Percentiles rank a stretch among this genome's conserved stretches.
Conservation (phyloP, 2,797 vertebrate species). For the Adrianichthys oophorus region DNA sequence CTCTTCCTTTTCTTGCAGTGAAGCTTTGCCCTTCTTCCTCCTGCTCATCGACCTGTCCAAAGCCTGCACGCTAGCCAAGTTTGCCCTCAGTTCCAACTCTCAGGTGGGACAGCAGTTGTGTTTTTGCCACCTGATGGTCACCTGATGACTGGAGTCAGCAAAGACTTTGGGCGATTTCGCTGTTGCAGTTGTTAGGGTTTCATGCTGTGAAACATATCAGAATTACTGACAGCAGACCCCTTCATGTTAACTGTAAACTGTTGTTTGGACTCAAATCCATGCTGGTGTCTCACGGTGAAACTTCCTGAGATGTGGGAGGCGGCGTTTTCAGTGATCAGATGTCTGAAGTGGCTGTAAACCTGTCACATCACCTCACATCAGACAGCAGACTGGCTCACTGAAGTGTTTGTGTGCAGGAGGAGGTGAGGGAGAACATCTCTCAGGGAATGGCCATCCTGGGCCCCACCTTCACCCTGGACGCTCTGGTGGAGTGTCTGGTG, state of each 20-base stretch:
- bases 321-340: too few species aligned
- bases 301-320: too few species aligned
- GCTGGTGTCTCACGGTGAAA: too few species aligned
- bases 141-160: too few species aligned
- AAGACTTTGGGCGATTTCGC: too few species aligned
- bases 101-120: slow-evolving; percentile 77
- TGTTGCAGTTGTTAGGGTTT: too few species aligned
- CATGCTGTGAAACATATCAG: too few species aligned
- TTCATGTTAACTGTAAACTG: too few species aligned
- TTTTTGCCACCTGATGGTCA: too few species aligned
- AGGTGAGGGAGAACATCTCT: slow-evolving; percentile 97
- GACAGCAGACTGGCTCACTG: background rate
- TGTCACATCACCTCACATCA: background rate
- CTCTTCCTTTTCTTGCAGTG: slow-evolving; percentile 68
- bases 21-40: slow-evolving; percentile 95
- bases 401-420: slow-evolving; percentile 79
- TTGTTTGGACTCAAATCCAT: too few species aligned
- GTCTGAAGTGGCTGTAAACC: slow-evolving; percentile 7
- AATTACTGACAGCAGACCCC: too few species aligned
- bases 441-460: slow-evolving; percentile 96
- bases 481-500: slow-evolving; percentile 94
- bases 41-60: slow-evolving; percentile 95
- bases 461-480: slow-evolving; percentile 95
- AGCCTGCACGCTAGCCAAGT: slow-evolving; percentile 93
- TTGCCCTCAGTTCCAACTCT: slow-evolving; percentile 95